Evolutionary conservation across 2,888 invertebrate genomes (phyloP).

Genomic region (Cephus runcator): DNA sequence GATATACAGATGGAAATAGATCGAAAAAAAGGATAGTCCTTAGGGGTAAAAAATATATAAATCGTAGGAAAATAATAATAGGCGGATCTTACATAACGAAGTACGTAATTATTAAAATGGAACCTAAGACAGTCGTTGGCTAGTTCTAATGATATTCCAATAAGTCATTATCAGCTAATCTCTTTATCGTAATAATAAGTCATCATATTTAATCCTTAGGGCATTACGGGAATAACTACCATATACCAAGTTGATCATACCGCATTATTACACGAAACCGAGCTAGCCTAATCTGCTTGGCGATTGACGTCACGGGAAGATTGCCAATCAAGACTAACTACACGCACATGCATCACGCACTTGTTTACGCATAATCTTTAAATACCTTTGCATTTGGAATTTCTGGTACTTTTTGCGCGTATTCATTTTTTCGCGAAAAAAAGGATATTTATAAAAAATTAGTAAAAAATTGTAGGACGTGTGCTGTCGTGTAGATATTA

Average conservation of each 20-base stretch:
- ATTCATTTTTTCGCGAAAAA: neutral
- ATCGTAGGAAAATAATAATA: neutral
- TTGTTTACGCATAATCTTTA: too few relatives aligned
- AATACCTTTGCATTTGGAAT: too few relatives aligned
- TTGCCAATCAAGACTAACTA: neutral
- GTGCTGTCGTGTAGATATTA: too few relatives aligned
- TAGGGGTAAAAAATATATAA: neutral
- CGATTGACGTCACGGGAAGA: conserved; percentile 43
- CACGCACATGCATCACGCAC: neutral
- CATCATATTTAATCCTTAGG: conserved; percentile 27
- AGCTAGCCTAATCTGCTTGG: conserved; percentile 37
- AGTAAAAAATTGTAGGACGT: neutral
- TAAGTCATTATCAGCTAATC: conserved; percentile 51
- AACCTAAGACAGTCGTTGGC: conserved; percentile 53
- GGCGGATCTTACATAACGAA: neutral
- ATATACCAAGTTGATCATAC: conserved; percentile 37
- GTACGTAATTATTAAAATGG: conserved; percentile 10
- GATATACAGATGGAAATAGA: neutral
- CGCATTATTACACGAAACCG: conserved; percentile 35
- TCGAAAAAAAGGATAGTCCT: neutral
- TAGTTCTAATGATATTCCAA: conserved; percentile 59
- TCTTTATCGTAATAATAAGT: conserved; percentile 35
- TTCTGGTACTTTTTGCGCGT: neutral
- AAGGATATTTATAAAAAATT: neutral
- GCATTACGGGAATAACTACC: conserved; percentile 28